phyloP scores from a whole-genome alignment of 2,888 invertebrate genomes.

The Acleris cristana region DNA sequence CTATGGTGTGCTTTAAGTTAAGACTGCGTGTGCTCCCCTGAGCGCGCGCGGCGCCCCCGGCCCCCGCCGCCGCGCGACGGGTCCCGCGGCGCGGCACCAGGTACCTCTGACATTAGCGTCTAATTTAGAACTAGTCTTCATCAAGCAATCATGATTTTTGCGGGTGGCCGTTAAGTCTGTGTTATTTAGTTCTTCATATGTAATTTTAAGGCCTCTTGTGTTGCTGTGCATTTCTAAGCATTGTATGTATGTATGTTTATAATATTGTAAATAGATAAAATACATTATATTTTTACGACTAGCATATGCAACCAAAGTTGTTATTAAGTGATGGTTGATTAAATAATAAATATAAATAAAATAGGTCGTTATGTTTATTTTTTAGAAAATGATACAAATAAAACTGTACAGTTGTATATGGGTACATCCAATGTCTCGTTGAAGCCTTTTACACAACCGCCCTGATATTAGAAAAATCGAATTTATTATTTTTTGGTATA shows the following conservation, averaged over 20 bases:
- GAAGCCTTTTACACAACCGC: slow-evolving; percentile 77
- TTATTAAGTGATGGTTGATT: slow-evolving; percentile 84
- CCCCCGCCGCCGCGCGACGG: slow-evolving; percentile 1
- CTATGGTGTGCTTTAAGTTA: slow-evolving; percentile 43
- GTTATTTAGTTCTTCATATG: slow-evolving; percentile 79
- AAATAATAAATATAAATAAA: slow-evolving; percentile 80
- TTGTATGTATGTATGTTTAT: slow-evolving; percentile 85
- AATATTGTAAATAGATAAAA: slow-evolving; percentile 82
- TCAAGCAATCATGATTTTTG: slow-evolving; percentile 65
- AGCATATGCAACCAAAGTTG: slow-evolving; percentile 85
- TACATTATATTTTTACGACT: slow-evolving; percentile 84
- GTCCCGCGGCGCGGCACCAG: slow-evolving; percentile 4
- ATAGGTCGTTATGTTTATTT: slow-evolving; percentile 82
- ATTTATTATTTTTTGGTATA: slow-evolving; percentile 75
- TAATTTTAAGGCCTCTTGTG: slow-evolving; percentile 78
- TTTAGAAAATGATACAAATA: slow-evolving; percentile 68
- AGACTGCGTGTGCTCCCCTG: not conserved
- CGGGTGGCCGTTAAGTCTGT: slow-evolving; percentile 77
- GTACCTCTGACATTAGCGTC: slow-evolving; percentile 12
- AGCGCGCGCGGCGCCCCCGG: slow-evolving; percentile 12
- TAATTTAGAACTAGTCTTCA: slow-evolving; percentile 59
- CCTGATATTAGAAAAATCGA: slow-evolving; percentile 79
- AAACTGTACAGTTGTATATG: slow-evolving; percentile 67
- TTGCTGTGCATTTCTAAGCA: slow-evolving; percentile 83
- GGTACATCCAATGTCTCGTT: slow-evolving; percentile 69